Evolutionary conservation across 2,797 vertebrate genomes (phyloP), one percentile per base, ranked within the genome.

Genomic region (Enteromius thamalakanensis): DNA sequence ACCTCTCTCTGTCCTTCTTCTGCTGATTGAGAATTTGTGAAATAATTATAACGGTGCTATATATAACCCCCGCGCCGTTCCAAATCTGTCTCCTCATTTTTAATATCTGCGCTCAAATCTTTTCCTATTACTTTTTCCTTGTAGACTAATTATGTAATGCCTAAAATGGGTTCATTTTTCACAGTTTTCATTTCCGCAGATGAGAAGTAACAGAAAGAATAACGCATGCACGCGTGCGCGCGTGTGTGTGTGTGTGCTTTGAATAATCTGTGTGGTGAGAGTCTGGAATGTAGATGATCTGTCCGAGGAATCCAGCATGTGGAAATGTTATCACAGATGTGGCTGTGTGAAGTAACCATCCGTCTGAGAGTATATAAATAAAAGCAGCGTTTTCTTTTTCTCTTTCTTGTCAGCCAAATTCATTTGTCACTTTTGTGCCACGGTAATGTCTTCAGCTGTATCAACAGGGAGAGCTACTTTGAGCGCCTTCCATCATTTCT

Each of bases 11-110:
- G 74, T 74, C 76, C 70, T 47, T 72, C 29, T 78, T 65, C 53
- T 70, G 19, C 81, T 86, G 90, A 90, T 87, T 86, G 91, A 86
- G 87, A 90, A 89, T 82, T 81, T 90, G 91, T 76, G 85, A 89
- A 78, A 78, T 69, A 77, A 92, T 93, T 92, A 92, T 88, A 89
- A 29, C 15, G 7, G 60, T 55, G 84, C 89, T 92, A 93, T 91
- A 91, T 90, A 93, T 91, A 94, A 91, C 80, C 75, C 77, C 76
- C 3, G 8, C 87, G 76, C 70, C 80, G 79, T 68, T 76, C 65
- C 49, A 74, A 84, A 90, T 91, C 84, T 81, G 86, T 86, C 88
- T 90, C 80, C 79, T 86, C 83, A 79, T 86, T 86, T 84, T 76
- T 51, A 88, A 87, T 81, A 89, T 86, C 82, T 64, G 74, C 40